Conservation (phyloP, 1,140 invertebrate genomes). For the Drosophila lacteicornis region DNA sequence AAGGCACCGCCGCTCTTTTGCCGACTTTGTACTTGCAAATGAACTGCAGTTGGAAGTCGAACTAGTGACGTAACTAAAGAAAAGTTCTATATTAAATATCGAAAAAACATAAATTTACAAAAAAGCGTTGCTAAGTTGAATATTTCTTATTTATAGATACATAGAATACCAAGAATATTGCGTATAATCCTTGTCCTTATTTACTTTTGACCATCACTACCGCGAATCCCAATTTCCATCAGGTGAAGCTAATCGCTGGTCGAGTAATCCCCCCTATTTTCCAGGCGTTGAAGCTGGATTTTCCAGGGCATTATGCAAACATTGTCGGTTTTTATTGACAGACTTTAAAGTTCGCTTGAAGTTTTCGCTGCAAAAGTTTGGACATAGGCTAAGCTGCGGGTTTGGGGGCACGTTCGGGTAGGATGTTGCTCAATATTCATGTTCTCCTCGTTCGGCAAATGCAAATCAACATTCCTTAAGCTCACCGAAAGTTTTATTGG, state of each 20-base stretch:
- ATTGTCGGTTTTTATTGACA: conserved; percentile 44
- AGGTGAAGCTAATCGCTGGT: conserved; percentile 23
- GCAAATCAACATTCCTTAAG: conserved; percentile 59
- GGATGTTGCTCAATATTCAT: conserved; percentile 68
- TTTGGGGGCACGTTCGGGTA: conserved; percentile 1
- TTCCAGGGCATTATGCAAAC: conserved; percentile 49
- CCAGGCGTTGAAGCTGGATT: background rate
- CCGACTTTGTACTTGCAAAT: conserved; percentile 62
- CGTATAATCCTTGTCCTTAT: too few species aligned
- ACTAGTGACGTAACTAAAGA: background rate
- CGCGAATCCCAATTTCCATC: background rate
- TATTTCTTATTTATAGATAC: too few species aligned
- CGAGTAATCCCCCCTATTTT: conserved; percentile 24
- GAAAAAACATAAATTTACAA: too few species aligned
- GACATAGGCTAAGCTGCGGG: conserved; percentile 23
- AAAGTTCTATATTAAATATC: too few species aligned
- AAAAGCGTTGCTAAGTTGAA: too few species aligned
- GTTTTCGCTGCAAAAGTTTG: conserved; percentile 35
- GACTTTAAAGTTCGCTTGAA: conserved; percentile 54
- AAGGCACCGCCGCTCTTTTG: conserved; percentile 1
- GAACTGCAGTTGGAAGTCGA: conserved; percentile 21
- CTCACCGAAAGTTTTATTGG: conserved; percentile 43
- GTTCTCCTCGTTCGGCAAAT: conserved; percentile 53
- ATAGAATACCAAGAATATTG: too few species aligned
- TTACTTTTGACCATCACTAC: background rate